phyloP scores from a whole-genome alignment of 1,140 invertebrate species.

The Daktulosphaira vitifoliae region DNA sequence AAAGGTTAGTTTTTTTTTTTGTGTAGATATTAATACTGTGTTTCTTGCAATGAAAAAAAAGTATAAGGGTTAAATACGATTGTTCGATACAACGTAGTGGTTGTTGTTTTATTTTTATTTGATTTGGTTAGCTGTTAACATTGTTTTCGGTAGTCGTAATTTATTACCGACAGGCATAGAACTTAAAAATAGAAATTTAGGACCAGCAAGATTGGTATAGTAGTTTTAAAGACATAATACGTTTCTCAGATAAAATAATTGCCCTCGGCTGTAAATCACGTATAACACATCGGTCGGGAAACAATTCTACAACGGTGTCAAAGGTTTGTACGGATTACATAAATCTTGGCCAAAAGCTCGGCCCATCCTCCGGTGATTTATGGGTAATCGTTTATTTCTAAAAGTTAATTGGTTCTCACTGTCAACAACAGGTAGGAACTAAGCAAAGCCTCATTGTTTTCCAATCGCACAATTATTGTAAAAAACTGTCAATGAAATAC shows the following conservation, averaged over 20 bases:
- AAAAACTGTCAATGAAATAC: no score
- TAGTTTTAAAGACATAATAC: slow-evolving; percentile 16
- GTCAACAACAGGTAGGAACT: neutral
- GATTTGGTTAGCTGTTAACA: slow-evolving; percentile 18
- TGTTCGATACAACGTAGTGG: no score
- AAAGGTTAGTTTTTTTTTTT: no score
- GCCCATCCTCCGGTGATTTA: slow-evolving; percentile 5
- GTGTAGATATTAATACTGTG: no score
- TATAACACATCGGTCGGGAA: neutral
- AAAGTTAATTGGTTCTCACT: neutral
- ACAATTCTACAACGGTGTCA: slow-evolving; percentile 5
- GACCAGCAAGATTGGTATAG: neutral
- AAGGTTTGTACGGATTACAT: slow-evolving; percentile 8
- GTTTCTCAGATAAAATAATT: slow-evolving; percentile 22
- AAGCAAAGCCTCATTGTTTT: no score
- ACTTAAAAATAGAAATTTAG: slow-evolving; percentile 5
- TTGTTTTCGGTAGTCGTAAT: slow-evolving; percentile 1
- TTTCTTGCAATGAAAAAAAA: no score
- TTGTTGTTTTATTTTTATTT: neutral
- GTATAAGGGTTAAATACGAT: no score
- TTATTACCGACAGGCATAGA: neutral
- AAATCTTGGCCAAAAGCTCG: slow-evolving; percentile 17
- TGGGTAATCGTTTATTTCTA: slow-evolving; percentile 16
- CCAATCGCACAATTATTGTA: no score
- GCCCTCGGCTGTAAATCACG: slow-evolving; percentile 15